Conservation (phyloP, 2,888 invertebrate species). For the Drosophila anceps region DNA sequence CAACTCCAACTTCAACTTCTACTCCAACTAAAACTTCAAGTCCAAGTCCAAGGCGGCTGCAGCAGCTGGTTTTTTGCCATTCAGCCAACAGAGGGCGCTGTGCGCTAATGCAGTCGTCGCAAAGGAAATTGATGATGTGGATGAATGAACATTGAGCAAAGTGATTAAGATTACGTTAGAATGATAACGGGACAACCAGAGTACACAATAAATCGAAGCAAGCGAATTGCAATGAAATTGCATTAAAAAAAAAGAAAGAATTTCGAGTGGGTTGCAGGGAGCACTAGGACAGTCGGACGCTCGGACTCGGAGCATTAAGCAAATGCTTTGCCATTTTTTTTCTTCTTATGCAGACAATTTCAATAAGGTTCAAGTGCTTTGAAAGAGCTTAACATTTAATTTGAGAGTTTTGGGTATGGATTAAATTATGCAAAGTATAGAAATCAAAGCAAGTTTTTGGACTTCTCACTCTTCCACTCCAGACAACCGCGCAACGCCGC, state of each 20-base stretch:
- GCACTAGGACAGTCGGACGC: not conserved
- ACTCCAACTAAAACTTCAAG: not conserved
- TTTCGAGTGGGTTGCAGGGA: conserved; percentile 28
- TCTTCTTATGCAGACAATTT: conserved; percentile 14
- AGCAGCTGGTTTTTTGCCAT: conserved; percentile 20
- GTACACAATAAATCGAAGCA: conserved; percentile 65
- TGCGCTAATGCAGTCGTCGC: conserved; percentile 64
- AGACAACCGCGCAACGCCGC: too few species aligned
- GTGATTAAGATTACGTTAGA: conserved; percentile 84
- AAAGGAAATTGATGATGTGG: conserved; percentile 84
- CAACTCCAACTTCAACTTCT: not conserved
- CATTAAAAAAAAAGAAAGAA: conserved; percentile 40
- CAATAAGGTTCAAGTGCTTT: conserved; percentile 11
- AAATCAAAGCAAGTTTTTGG: not conserved
- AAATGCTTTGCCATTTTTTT: conserved; percentile 30
- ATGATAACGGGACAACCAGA: conserved; percentile 66
- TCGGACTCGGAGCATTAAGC: conserved; percentile 35
- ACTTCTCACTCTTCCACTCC: not conserved
- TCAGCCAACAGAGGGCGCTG: conserved; percentile 51
- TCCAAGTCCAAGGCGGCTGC: conserved; percentile 25
- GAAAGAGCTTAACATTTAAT: not conserved
- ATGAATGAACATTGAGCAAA: conserved; percentile 84
- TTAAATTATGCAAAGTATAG: not conserved
- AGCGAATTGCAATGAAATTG: conserved; percentile 62
- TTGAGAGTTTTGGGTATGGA: not conserved